Conservation (phyloP, 2,888 invertebrate genomes). For the Hirtodrosophila cameraria region DNA sequence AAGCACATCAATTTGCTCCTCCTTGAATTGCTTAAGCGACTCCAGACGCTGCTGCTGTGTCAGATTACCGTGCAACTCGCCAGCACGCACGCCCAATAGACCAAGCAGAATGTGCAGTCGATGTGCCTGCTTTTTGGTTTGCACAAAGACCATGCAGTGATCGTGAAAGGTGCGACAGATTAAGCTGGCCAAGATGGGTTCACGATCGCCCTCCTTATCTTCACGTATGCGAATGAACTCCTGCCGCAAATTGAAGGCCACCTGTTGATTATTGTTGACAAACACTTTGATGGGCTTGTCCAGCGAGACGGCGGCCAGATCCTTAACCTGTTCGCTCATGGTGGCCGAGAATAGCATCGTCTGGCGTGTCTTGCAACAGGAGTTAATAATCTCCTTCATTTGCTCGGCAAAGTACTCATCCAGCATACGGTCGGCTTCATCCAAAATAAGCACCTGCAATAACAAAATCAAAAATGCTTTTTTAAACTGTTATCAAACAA, state of each 20-base stretch:
- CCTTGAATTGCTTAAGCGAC: slow-evolving; percentile 93
- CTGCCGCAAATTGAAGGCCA: slow-evolving; percentile 97
- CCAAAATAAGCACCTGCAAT: slow-evolving; percentile 85
- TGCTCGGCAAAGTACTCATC: slow-evolving; percentile 99
- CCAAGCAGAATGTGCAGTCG: slow-evolving; percentile 96
- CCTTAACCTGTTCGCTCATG: slow-evolving; percentile 99
- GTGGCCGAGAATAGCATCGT: slow-evolving; percentile 99
- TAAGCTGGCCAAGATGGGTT: slow-evolving; percentile 93
- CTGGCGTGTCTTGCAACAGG: slow-evolving; percentile 95
- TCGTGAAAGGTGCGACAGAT: slow-evolving; percentile 95
- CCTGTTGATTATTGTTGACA: slow-evolving; percentile 97
- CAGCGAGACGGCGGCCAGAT: slow-evolving; percentile 96
- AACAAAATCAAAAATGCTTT: not conserved
- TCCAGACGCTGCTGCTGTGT: slow-evolving; percentile 98
- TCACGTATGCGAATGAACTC: slow-evolving; percentile 97
- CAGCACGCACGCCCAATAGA: slow-evolving; percentile 93
- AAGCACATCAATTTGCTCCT: slow-evolving; percentile 93
- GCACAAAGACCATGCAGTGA: slow-evolving; percentile 97
- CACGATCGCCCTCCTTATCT: slow-evolving; percentile 95
- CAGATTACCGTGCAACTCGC: slow-evolving; percentile 97
- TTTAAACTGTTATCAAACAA: not conserved
- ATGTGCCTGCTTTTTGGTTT: slow-evolving; percentile 98
- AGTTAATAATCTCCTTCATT: slow-evolving; percentile 98
- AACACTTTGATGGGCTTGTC: slow-evolving; percentile 97
- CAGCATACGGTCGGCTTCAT: slow-evolving; percentile 93